A percentile compares a stretch with the other conserved stretches of the same genome.
These are phyloP conservation scores for Pseudomyrmex cubaensis DNA, from an alignment of 1,140 invertebrate genomes.

Conservation along the genomic window DNA sequence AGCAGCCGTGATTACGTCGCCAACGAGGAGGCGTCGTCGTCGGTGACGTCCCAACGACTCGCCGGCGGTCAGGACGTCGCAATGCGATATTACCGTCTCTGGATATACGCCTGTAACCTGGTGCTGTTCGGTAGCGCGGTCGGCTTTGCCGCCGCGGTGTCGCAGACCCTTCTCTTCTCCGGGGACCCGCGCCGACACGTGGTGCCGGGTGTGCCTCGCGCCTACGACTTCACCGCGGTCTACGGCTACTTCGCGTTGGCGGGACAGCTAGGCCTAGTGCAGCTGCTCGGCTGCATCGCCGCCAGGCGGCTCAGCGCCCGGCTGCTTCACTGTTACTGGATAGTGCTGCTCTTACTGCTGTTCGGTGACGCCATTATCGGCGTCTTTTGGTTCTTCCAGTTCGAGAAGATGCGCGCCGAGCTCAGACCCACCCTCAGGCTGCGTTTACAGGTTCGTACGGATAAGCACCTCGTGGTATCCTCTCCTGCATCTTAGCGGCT, in stretches of 20 bases:
- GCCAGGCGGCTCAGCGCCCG: constrained; percentile 92
- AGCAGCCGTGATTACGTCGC: constrained; percentile 72
- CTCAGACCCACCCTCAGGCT: constrained; percentile 89
- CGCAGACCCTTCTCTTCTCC: constrained; percentile 88
- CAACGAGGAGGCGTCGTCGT: constrained; percentile 75
- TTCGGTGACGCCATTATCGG: constrained; percentile 94
- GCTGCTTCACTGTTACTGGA: constrained; percentile 93
- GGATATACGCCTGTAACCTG: constrained; percentile 97
- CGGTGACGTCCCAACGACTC: constrained; percentile 74
- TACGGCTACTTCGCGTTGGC: constrained; percentile 93
- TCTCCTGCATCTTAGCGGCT: no score
- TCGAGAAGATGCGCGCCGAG: constrained; percentile 90
- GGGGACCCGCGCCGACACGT: constrained; percentile 88
- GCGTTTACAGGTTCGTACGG: constrained; percentile 79
- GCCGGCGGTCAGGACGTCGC: constrained; percentile 82
- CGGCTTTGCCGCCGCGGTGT: constrained; percentile 92
- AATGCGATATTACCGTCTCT: constrained; percentile 93
- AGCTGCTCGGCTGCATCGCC: constrained; percentile 92
- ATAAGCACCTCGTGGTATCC: no score
- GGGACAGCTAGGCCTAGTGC: constrained; percentile 88
- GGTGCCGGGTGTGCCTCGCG: constrained; percentile 90
- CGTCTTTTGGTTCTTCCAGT: constrained; percentile 94
- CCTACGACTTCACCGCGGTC: constrained; percentile 92
- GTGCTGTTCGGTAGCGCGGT: constrained; percentile 93
- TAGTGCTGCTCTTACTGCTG: constrained; percentile 91